Percentiles rank a stretch among this genome's conserved stretches.
Conservation (phyloP, 2,797 vertebrate species). For the Chiloscyllium punctatum region DNA sequence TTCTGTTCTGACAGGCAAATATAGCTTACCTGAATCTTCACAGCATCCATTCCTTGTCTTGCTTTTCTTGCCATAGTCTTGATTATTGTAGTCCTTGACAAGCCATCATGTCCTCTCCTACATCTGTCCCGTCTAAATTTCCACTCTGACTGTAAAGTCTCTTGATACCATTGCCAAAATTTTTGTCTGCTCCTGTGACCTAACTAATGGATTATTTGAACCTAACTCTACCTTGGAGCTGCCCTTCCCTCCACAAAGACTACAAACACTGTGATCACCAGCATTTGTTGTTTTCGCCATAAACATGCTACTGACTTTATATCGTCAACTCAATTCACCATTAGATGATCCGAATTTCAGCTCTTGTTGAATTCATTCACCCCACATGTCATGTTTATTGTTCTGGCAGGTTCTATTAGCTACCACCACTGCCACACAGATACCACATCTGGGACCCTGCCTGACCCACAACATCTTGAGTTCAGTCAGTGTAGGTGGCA, state of each 20-base stretch:
- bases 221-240: background rate
- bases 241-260: background rate
- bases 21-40: too few species aligned
- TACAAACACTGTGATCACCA: too few species aligned
- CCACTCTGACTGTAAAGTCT: background rate
- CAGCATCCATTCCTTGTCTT: too few species aligned
- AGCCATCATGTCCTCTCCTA: too few species aligned
- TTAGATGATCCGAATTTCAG: background rate
- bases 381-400: background rate
- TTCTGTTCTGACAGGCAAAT: too few species aligned
- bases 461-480: background rate
- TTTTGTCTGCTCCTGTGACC: background rate
- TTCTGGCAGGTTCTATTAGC: background rate
- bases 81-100: background rate
- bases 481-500: background rate
- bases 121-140: background rate
- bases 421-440: too few species aligned
- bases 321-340: too few species aligned
- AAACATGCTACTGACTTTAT: too few species aligned
- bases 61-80: background rate
- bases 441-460: too few species aligned
- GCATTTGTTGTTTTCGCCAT: too few species aligned
- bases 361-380: background rate
- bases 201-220: background rate
- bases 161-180: background rate